A percentile compares a stretch with the other conserved stretches of the same genome.
These are phyloP conservation scores for Atrichornis clamosus DNA, from an alignment of 2,113 vertebrate species.

Conservation along the genomic window DNA sequence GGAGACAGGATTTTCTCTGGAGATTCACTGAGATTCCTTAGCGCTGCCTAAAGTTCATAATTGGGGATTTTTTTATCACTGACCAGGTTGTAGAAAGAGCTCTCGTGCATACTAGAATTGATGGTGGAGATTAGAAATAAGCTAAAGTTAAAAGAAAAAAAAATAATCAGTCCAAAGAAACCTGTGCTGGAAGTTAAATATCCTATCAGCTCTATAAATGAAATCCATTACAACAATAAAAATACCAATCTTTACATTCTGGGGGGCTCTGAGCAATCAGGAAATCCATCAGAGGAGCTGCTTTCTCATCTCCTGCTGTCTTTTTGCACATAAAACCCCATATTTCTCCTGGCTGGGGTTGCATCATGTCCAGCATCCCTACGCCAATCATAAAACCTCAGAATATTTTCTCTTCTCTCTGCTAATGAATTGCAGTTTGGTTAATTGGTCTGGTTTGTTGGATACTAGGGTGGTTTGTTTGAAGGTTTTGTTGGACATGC, in stretches of 20 bases:
- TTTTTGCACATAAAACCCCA: slow-evolving; percentile 4
- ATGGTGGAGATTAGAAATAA: background rate
- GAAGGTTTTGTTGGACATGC: background rate
- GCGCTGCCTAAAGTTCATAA: background rate
- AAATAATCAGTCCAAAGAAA: background rate
- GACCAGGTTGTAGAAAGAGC: background rate
- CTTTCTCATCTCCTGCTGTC: slow-evolving; percentile 29
- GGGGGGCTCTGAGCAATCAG: background rate
- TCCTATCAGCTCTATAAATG: slow-evolving; percentile 13
- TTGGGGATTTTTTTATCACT: background rate
- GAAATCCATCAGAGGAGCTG: background rate
- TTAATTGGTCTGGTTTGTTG: background rate
- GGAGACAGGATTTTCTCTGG: background rate
- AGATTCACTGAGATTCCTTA: background rate
- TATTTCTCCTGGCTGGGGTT: slow-evolving; percentile 2
- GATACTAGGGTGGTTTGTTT: background rate
- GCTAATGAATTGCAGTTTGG: background rate
- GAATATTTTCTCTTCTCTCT: background rate
- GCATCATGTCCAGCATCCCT: background rate
- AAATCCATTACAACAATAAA: slow-evolving; percentile 30
- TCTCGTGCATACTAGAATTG: background rate
- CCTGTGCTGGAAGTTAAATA: background rate
- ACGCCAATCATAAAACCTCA: background rate
- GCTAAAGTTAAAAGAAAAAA: background rate
- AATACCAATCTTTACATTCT: background rate